phyloP scores from a whole-genome alignment of 1,140 invertebrate species.

The Lepidurus packardi region DNA sequence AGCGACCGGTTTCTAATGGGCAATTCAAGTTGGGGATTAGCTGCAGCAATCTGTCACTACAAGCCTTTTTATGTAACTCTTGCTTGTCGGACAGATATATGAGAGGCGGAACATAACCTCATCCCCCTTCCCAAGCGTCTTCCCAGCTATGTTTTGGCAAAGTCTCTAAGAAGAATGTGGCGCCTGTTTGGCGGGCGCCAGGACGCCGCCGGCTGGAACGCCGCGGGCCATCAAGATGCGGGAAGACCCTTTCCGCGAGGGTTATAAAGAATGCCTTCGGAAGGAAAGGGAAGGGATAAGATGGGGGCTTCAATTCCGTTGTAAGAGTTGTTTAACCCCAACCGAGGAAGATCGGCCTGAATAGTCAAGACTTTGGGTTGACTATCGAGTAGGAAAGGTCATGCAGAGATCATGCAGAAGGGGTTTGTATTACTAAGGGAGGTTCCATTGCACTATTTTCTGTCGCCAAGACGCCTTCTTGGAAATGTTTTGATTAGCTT shows the following conservation, averaged over 20 bases:
- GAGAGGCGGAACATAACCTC: not conserved
- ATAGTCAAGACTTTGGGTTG: not conserved
- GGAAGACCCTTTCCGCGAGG: not conserved
- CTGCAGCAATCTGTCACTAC: not conserved
- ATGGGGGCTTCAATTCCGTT: not conserved
- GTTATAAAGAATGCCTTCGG: not conserved
- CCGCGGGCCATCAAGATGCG: constrained; percentile 12
- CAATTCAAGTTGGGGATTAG: not conserved
- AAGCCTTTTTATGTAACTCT: not conserved
- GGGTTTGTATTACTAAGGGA: too few species aligned
- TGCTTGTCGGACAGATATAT: not conserved
- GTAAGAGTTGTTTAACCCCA: constrained; percentile 9
- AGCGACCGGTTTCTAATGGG: not conserved
- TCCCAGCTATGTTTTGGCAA: constrained; percentile 3
- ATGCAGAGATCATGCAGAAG: too few species aligned
- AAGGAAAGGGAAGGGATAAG: not conserved
- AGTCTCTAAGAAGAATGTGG: not conserved
- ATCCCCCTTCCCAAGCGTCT: not conserved
- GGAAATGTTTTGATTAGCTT: too few species aligned
- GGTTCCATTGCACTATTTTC: too few species aligned
- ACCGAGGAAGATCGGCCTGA: not conserved
- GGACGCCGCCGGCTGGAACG: constrained; percentile 1
- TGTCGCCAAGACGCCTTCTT: too few species aligned
- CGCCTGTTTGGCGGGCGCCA: constrained; percentile 10
- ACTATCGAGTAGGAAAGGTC: too few species aligned